Conservation (phyloP, 2,888 invertebrate species). For the Chrysomela aeneicollis region DNA sequence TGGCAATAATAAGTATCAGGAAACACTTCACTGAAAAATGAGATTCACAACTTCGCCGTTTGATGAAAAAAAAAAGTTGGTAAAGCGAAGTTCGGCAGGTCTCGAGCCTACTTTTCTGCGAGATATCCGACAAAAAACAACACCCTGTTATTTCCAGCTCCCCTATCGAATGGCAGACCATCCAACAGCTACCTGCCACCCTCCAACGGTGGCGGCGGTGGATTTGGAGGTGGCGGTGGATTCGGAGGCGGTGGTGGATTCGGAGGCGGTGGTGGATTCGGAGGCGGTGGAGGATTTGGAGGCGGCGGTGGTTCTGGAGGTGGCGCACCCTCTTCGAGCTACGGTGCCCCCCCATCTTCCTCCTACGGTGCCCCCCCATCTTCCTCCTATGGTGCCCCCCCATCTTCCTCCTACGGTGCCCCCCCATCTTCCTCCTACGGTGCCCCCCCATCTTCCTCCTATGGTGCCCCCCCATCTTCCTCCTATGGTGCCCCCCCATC, state of each 20-base stretch:
- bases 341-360: conserved; percentile 52
- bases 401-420: conserved; percentile 60
- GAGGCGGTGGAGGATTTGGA: conserved; percentile 32
- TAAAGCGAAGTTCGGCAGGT: too few species aligned
- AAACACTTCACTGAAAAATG: too few species aligned
- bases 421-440: conserved; percentile 57
- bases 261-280: conserved; percentile 37
- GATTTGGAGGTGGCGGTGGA: conserved; percentile 21
- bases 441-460: conserved; percentile 38
- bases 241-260: conserved; percentile 54
- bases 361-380: conserved; percentile 46
- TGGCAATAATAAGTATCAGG: too few species aligned
- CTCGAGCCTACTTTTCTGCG: too few species aligned
- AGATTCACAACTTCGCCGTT: too few species aligned
- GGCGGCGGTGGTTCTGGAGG: conserved; percentile 27
- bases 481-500: conserved; percentile 54
- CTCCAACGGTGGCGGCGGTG: conserved; percentile 9
- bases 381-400: conserved; percentile 52
- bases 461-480: conserved; percentile 41
- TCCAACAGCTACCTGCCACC: conserved; percentile 51
- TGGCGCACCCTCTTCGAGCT: conserved; percentile 55
- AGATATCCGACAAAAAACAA: too few species aligned
- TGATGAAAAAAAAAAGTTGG: too few species aligned
- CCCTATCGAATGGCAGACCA: conserved; percentile 25
- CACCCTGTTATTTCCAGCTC: conserved; percentile 28